phyloP scores from a whole-genome alignment of 1,140 invertebrate species.

The Cydia fagiglandana region DNA sequence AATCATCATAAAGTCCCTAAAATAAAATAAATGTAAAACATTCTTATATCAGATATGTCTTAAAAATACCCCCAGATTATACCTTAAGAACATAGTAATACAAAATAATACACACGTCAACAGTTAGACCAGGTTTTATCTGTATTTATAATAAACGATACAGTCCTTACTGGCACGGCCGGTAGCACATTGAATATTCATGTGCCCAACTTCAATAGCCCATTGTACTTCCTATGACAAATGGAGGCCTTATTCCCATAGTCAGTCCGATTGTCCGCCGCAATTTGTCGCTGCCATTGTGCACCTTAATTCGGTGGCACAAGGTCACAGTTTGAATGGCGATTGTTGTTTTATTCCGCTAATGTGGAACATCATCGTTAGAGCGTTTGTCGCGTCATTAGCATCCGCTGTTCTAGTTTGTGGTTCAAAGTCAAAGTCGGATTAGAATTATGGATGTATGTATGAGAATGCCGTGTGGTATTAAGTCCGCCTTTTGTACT shows the following conservation, averaged over 20 bases:
- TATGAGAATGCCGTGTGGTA: too few relatives aligned
- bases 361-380: slow-evolving; percentile 21
- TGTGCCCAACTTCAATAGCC: slow-evolving; percentile 39
- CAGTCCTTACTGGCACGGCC: background rate
- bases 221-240: slow-evolving; percentile 54
- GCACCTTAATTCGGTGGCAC: slow-evolving; percentile 9
- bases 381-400: slow-evolving; percentile 17
- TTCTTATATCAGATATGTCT: too few relatives aligned
- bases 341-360: slow-evolving; percentile 19
- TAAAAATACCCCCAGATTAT: too few relatives aligned
- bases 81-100: too few relatives aligned
- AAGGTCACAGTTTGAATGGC: slow-evolving; percentile 13
- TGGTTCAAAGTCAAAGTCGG: slow-evolving; percentile 8
- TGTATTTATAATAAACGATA: too few relatives aligned
- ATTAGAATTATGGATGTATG: background rate
- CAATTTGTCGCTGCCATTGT: slow-evolving; percentile 30
- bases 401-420: background rate
- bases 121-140: too few relatives aligned
- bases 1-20: too few relatives aligned
- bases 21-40: too few relatives aligned
- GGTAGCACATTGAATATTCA: slow-evolving; percentile 42
- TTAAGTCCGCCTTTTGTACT: too few relatives aligned
- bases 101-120: too few relatives aligned
- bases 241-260: slow-evolving; percentile 50
- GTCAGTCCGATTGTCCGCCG: slow-evolving; percentile 29